Conservation (phyloP, 2,888 invertebrate species). For the Crematogaster levior region DNA sequence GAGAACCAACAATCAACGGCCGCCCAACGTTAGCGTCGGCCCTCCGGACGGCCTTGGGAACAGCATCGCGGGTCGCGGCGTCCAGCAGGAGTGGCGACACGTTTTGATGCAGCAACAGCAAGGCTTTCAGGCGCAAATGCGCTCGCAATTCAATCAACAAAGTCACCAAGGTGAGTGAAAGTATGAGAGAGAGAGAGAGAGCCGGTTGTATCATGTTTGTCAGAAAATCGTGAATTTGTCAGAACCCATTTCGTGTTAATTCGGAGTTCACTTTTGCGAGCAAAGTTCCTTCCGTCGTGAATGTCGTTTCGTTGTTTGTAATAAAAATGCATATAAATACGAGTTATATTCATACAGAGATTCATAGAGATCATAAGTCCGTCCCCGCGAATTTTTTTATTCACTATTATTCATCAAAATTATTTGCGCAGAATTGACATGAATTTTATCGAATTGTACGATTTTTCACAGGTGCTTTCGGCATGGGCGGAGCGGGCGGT, state of each 20-base stretch:
- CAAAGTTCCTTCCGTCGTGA: neutral
- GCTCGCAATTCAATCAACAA: constrained; percentile 87
- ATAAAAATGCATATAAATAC: neutral
- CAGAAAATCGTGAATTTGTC: neutral
- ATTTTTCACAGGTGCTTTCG: constrained; percentile 81
- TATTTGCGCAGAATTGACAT: constrained; percentile 16
- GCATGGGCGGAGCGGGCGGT: constrained; percentile 83
- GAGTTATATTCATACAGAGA: neutral
- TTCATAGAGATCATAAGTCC: constrained; percentile 10
- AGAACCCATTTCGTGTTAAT: neutral
- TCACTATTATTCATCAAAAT: neutral
- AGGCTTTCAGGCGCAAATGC: constrained; percentile 86
- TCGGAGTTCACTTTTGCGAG: neutral
- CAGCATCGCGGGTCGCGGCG: constrained; percentile 85
- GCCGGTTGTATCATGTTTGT: neutral
- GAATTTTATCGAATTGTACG: constrained; percentile 6
- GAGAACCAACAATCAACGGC: constrained; percentile 87
- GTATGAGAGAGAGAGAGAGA: neutral
- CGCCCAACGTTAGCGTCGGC: constrained; percentile 88
- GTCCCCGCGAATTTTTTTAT: neutral
- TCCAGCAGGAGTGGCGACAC: constrained; percentile 88
- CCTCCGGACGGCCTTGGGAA: constrained; percentile 87
- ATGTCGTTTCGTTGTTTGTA: neutral
- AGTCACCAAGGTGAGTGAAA: constrained; percentile 83
- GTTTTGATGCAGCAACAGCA: constrained; percentile 89